Conservation (phyloP, 2,888 invertebrate species). For the Cephus sareptanus region DNA sequence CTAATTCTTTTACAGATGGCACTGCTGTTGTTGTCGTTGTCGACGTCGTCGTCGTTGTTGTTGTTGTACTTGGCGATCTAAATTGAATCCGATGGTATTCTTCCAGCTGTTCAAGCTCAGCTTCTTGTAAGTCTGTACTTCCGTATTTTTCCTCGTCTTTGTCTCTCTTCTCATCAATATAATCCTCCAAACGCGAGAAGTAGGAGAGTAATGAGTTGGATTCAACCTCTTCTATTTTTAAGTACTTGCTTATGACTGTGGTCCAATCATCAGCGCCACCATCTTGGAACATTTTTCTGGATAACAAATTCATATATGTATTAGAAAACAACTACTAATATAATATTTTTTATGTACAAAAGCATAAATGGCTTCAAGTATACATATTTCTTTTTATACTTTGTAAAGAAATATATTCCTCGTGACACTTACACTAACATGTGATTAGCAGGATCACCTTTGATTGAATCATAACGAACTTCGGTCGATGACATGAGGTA, state of each 20-base stretch:
- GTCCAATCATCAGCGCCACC: conserved; percentile 48
- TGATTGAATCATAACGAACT: conserved; percentile 41
- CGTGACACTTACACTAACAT: conserved; percentile 46
- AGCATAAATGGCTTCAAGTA: neutral
- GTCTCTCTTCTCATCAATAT: conserved; percentile 35
- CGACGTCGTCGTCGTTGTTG: conserved; percentile 22
- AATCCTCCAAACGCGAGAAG: conserved; percentile 48
- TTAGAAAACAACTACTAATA: neutral
- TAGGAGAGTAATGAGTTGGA: conserved; percentile 39
- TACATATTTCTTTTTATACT: neutral
- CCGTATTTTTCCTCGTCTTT: conserved; percentile 26
- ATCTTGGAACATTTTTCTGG: conserved; percentile 48
- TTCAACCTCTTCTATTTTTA: conserved; percentile 42
- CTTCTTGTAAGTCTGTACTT: conserved; percentile 35
- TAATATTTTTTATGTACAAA: too few relatives aligned
- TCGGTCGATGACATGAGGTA: conserved; percentile 50
- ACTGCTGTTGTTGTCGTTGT: conserved; percentile 18
- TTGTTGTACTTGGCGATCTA: conserved; percentile 42
- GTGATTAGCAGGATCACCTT: conserved; percentile 29
- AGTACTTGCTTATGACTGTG: conserved; percentile 30
- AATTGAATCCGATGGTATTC: conserved; percentile 38
- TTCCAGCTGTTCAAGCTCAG: conserved; percentile 44
- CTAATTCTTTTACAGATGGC: neutral
- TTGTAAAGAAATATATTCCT: neutral
- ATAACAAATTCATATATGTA: conserved; percentile 1